These are phyloP conservation scores for Flexamia atlantica DNA, from an alignment of 2,888 invertebrate species.

Conservation along the genomic window DNA sequence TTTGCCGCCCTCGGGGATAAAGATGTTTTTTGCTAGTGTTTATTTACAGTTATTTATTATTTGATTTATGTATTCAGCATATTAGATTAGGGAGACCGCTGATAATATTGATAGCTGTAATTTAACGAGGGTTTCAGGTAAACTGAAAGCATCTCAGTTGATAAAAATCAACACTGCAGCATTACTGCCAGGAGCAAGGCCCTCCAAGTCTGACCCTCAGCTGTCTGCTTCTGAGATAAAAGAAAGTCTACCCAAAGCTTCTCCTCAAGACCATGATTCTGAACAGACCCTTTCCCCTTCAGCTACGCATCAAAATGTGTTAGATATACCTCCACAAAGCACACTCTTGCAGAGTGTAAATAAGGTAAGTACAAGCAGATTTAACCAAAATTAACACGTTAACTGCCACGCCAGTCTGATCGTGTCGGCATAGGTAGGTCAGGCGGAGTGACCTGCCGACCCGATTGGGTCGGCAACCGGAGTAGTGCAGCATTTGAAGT, in stretches of 20 bases:
- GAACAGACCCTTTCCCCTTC: neutral
- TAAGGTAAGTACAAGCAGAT: constrained; percentile 2
- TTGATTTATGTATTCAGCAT: too few relatives aligned
- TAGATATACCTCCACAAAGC: constrained; percentile 1
- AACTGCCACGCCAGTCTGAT: too few relatives aligned
- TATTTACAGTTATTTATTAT: too few relatives aligned
- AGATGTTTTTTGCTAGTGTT: too few relatives aligned
- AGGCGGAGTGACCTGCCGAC: too few relatives aligned
- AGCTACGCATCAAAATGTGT: neutral
- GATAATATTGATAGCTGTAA: neutral
- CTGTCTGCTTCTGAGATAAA: neutral
- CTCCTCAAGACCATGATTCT: too few relatives aligned
- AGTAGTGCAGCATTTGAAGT: too few relatives aligned
- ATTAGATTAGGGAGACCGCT: neutral
- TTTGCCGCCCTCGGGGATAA: too few relatives aligned
- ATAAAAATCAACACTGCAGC: constrained; percentile 66
- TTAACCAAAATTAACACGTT: too few relatives aligned
- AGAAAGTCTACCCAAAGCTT: neutral
- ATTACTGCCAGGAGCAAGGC: constrained; percentile 66
- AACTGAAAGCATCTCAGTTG: constrained; percentile 56
- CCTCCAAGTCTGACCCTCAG: constrained; percentile 22
- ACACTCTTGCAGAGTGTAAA: constrained; percentile 42
- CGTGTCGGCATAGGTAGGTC: too few relatives aligned
- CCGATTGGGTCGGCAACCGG: too few relatives aligned
- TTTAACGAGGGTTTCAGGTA: constrained; percentile 34